phyloP scores from a whole-genome alignment of 2,797 vertebrate genomes.

The Craterocephalus amniculus region DNA sequence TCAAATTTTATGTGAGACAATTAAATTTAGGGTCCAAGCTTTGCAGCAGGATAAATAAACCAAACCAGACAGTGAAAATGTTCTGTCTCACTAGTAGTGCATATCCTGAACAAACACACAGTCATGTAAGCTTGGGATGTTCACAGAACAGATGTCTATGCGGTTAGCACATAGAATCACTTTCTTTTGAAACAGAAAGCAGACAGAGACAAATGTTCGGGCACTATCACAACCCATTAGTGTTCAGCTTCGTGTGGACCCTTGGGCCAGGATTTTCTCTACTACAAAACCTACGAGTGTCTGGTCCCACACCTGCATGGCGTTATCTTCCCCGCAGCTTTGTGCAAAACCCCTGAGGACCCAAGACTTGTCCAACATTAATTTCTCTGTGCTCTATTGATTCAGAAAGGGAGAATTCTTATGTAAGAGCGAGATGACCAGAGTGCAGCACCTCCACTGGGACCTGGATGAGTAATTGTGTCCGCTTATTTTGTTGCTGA shows the following conservation, averaged over 20 bases:
- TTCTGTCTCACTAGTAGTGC: slow-evolving; percentile 1
- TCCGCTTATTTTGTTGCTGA: slow-evolving; percentile 24
- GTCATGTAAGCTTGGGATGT: neutral
- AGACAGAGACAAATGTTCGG: slow-evolving; percentile 1
- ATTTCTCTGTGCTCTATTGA: slow-evolving; percentile 36
- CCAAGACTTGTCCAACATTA: slow-evolving; percentile 30
- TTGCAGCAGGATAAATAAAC: slow-evolving; percentile 7
- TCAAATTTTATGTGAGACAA: too few relatives aligned
- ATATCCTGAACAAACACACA: slow-evolving; percentile 8
- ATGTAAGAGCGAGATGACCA: slow-evolving; percentile 55
- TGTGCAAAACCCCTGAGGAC: slow-evolving; percentile 26
- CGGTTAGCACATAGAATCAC: neutral
- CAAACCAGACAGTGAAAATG: too few relatives aligned
- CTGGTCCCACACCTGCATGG: slow-evolving; percentile 39
- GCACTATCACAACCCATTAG: neutral
- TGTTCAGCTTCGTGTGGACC: slow-evolving; percentile 19
- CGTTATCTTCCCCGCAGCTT: slow-evolving; percentile 26
- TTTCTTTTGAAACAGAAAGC: neutral
- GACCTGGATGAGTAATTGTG: slow-evolving; percentile 54
- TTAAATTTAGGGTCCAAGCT: neutral
- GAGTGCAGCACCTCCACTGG: slow-evolving; percentile 38
- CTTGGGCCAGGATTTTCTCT: slow-evolving; percentile 17
- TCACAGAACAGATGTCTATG: slow-evolving; percentile 3
- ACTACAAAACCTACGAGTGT: slow-evolving; percentile 32
- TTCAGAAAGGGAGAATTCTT: slow-evolving; percentile 26